Conservation (phyloP, 1,140 invertebrate species). For the Caenorhabditis inopinata region DNA sequence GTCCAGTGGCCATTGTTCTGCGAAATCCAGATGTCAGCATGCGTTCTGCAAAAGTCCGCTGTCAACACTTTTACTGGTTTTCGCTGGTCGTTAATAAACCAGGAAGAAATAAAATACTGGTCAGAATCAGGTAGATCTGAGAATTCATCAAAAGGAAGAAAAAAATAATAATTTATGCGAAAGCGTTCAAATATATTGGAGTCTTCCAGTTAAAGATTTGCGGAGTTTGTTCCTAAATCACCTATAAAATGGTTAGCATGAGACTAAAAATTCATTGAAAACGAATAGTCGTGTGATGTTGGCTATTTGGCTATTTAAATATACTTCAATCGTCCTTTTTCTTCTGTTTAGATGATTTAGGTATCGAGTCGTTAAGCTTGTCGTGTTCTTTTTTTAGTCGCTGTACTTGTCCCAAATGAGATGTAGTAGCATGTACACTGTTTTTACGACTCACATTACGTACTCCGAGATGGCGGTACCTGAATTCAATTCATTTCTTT, state of each 20-base stretch:
- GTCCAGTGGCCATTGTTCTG: neutral
- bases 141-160: neutral
- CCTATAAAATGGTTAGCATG: too few species aligned
- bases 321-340: neutral
- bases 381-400: constrained; percentile 5
- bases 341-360: neutral
- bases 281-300: too few species aligned
- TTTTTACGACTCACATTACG: constrained; percentile 16
- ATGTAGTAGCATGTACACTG: neutral
- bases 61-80: too few species aligned
- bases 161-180: neutral
- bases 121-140: neutral
- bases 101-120: neutral
- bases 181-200: too few species aligned
- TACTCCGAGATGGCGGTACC: constrained; percentile 38
- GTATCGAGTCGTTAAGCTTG: neutral
- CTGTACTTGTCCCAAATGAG: constrained; percentile 18
- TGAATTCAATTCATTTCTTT: neutral
- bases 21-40: neutral
- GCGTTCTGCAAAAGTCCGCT: neutral
- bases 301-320: too few species aligned
- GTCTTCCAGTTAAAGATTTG: too few species aligned
- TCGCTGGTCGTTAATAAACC: neutral
- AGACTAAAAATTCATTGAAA: too few species aligned
- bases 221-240: too few species aligned